phyloP scores from a whole-genome alignment of 2,888 invertebrate genomes.

The Isoperla grammatica region DNA sequence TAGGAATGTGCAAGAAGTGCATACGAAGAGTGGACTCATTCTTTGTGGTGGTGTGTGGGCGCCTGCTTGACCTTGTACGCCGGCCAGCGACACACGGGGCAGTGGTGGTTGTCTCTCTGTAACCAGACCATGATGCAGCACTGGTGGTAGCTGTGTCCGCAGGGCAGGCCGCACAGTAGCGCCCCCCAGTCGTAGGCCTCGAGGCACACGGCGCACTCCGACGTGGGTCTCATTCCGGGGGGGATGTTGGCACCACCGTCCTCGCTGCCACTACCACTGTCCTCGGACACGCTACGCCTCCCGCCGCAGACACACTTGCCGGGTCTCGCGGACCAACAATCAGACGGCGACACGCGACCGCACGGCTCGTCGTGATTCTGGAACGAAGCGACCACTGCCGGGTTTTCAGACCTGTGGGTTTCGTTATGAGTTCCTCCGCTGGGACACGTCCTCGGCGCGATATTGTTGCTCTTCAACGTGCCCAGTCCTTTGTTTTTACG shows the following conservation, averaged over 20 bases:
- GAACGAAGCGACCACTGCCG: too few relatives aligned
- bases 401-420: too few relatives aligned
- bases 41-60: conserved; percentile 13
- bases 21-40: background rate
- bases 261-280: conserved; percentile 29
- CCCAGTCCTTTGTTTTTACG: too few relatives aligned
- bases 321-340: background rate
- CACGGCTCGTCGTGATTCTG: too few relatives aligned
- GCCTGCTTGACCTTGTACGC: conserved; percentile 40
- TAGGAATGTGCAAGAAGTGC: too few relatives aligned
- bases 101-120: conserved; percentile 47
- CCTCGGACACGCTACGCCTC: conserved; percentile 18
- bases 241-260: conserved; percentile 30
- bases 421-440: too few relatives aligned
- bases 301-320: background rate
- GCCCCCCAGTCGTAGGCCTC: conserved; percentile 42
- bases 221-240: conserved; percentile 39
- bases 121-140: conserved; percentile 49
- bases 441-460: too few relatives aligned
- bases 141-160: conserved; percentile 49
- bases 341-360: conserved; percentile 1
- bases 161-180: conserved; percentile 47
- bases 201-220: conserved; percentile 49
- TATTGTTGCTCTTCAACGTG: too few relatives aligned
- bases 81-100: conserved; percentile 51